Evolutionary conservation across 2,797 vertebrate genomes (phyloP).

Genomic region (Epinephelus awoara): DNA sequence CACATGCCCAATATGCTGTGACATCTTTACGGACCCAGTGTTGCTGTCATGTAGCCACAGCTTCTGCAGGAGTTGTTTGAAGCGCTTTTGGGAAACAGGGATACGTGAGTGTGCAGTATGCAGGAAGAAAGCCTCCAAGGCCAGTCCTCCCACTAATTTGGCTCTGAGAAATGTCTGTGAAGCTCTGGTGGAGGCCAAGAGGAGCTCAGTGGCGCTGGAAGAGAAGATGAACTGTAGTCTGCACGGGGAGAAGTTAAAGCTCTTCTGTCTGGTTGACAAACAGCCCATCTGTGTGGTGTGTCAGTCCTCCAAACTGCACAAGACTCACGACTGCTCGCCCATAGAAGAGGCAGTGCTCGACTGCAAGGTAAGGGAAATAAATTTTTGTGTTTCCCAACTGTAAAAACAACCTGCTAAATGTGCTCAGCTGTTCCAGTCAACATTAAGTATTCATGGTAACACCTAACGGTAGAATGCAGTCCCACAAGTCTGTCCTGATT

Average conservation of each 20-base stretch:
- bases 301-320: conserved; percentile 83
- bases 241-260: conserved; percentile 82
- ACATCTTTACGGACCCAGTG: conserved; percentile 85
- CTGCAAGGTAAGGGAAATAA: conserved; percentile 80
- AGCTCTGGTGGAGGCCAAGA: conserved; percentile 66
- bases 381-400: background rate
- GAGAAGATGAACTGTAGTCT: conserved; percentile 69
- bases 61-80: conserved; percentile 84
- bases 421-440: background rate
- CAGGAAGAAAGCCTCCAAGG: conserved; percentile 76
- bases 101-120: conserved; percentile 83
- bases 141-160: conserved; percentile 76
- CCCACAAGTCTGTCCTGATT: conserved; percentile 68
- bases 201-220: conserved; percentile 35
- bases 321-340: conserved; percentile 79
- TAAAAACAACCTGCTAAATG: background rate
- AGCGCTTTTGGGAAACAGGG: conserved; percentile 74
- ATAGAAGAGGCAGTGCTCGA: conserved; percentile 80
- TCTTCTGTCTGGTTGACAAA: conserved; percentile 85
- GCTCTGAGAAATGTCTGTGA: conserved; percentile 87
- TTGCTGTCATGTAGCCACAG: conserved; percentile 87
- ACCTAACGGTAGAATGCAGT: conserved; percentile 72
- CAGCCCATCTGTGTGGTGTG: conserved; percentile 86
- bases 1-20: conserved; percentile 84
- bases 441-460: conserved; percentile 18